Conservation (phyloP, 2,797 vertebrate genomes). For the Fringilla coelebs region DNA sequence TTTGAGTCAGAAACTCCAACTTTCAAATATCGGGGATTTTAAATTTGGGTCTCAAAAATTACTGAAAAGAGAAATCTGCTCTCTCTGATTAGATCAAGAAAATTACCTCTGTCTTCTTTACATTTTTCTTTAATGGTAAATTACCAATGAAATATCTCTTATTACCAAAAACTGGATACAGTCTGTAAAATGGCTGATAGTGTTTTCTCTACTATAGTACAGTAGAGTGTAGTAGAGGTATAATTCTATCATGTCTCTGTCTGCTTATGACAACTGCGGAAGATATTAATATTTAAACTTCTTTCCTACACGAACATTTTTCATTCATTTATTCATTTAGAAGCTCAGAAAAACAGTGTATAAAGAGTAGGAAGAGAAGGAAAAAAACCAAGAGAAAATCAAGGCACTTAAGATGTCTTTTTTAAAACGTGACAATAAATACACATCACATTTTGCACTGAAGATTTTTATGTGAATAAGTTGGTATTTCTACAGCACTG, state of each 20-base stretch:
- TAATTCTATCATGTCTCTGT: neutral
- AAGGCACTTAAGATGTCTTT: neutral
- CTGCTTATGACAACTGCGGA: neutral
- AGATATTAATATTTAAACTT: neutral
- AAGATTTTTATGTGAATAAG: neutral
- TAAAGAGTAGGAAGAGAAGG: neutral
- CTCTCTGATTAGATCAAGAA: neutral
- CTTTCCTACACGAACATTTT: neutral
- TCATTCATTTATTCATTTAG: neutral
- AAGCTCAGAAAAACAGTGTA: neutral
- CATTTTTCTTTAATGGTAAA: neutral
- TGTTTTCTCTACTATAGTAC: neutral
- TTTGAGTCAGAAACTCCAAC: neutral
- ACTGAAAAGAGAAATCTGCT: neutral
- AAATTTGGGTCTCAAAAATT: neutral
- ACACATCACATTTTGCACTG: neutral
- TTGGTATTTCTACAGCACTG: neutral
- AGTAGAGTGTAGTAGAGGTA: neutral
- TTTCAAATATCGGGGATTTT: neutral
- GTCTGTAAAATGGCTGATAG: neutral
- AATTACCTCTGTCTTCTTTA: neutral
- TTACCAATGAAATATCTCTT: neutral
- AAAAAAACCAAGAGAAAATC: neutral
- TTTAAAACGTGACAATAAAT: neutral
- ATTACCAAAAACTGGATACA: neutral